phyloP scores from a whole-genome alignment of 2,797 vertebrate genomes.

The Alectoris magna region DNA sequence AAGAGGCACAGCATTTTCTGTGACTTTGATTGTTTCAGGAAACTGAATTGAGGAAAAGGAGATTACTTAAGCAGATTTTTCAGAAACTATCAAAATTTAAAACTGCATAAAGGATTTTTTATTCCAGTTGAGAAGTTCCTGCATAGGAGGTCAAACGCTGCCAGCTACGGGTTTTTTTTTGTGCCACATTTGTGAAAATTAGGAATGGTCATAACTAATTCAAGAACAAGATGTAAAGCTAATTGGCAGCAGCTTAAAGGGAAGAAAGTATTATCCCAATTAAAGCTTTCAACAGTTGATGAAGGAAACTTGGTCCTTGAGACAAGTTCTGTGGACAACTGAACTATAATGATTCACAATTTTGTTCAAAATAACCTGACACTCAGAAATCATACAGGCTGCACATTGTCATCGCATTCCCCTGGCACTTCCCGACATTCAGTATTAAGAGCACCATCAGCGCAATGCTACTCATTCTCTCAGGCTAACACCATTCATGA shows the following conservation, averaged over 20 bases:
- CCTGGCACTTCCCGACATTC: background rate
- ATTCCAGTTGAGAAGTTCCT: slow-evolving; percentile 1
- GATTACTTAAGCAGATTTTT: background rate
- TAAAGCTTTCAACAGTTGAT: background rate
- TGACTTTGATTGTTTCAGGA: background rate
- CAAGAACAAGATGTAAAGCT: slow-evolving; percentile 35
- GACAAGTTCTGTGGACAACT: slow-evolving; percentile 14
- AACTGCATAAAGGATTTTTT: background rate
- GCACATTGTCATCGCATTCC: background rate
- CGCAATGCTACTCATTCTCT: background rate
- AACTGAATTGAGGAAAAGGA: background rate
- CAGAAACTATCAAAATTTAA: background rate
- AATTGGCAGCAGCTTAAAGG: slow-evolving; percentile 42
- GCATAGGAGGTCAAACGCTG: slow-evolving; percentile 27
- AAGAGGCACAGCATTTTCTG: background rate
- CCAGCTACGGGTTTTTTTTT: background rate
- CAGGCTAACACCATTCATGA: background rate
- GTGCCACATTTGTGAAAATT: slow-evolving; percentile 22
- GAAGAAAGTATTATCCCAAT: slow-evolving; percentile 9
- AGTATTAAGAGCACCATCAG: background rate
- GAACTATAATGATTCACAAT: background rate
- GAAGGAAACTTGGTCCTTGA: slow-evolving; percentile 30
- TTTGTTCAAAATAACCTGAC: background rate
- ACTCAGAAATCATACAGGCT: background rate
- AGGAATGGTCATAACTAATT: slow-evolving; percentile 19